These are phyloP conservation scores for Rhabdomys pumilio DNA, from an alignment of 2,797 vertebrate species.

Conservation along the genomic window DNA sequence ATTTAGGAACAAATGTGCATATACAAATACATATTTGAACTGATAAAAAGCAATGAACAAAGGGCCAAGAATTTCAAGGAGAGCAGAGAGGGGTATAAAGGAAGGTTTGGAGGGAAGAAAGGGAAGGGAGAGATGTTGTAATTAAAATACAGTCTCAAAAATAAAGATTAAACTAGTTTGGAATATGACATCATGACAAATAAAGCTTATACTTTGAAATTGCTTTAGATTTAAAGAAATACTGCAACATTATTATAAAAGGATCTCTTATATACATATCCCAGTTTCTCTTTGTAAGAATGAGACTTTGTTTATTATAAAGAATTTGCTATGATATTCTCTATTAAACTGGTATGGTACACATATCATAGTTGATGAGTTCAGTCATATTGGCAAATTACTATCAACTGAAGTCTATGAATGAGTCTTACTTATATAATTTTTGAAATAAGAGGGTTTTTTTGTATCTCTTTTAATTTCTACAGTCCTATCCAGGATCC, in stretches of 20 bases:
- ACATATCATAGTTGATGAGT: background rate
- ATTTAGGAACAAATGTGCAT: background rate
- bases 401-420: background rate
- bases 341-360: background rate
- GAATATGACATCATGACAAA: slow-evolving; percentile 54
- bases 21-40: background rate
- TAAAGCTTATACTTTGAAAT: background rate
- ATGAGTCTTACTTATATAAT: background rate
- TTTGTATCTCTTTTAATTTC: background rate
- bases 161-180: slow-evolving; percentile 71
- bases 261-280: background rate
- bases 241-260: background rate
- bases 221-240: slow-evolving; percentile 10
- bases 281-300: background rate
- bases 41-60: background rate
- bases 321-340: background rate
- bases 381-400: background rate
- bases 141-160: background rate
- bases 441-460: background rate
- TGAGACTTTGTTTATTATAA: background rate
- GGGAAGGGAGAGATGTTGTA: background rate
- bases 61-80: background rate
- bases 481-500: background rate
- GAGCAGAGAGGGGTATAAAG: background rate
- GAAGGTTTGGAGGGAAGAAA: background rate